phyloP scores from a whole-genome alignment of 2,888 invertebrate genomes.

The Epinotia bilunana region DNA sequence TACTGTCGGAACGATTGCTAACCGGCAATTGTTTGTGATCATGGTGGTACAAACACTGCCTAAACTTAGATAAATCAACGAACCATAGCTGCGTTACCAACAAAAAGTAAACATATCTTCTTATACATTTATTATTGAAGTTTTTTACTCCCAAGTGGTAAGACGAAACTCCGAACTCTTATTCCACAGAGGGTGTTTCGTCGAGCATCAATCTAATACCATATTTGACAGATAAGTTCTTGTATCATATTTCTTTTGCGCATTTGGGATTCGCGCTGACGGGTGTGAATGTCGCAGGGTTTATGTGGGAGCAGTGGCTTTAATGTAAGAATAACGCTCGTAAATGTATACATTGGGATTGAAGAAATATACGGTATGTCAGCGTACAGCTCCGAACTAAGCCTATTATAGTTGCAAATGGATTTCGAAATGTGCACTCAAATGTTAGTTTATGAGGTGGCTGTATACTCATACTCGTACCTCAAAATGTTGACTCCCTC shows the following conservation, averaged over 20 bases:
- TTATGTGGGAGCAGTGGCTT: neutral
- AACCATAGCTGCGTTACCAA: slow-evolving; percentile 24
- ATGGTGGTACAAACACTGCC: too few relatives aligned
- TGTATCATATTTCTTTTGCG: slow-evolving; percentile 64
- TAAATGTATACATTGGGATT: neutral
- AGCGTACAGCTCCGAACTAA: neutral
- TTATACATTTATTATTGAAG: slow-evolving; percentile 57
- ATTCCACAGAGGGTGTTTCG: slow-evolving; percentile 56
- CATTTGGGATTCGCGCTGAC: slow-evolving; percentile 48
- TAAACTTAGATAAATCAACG: slow-evolving; percentile 15
- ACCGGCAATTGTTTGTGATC: neutral
- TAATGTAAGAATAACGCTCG: slow-evolving; percentile 4
- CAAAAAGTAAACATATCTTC: slow-evolving; percentile 49
- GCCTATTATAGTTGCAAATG: neutral
- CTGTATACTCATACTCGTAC: too few relatives aligned
- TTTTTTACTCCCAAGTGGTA: slow-evolving; percentile 56
- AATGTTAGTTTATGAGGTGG: neutral
- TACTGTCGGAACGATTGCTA: too few relatives aligned
- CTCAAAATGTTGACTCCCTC: too few relatives aligned
- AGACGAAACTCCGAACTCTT: slow-evolving; percentile 49
- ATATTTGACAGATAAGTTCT: slow-evolving; percentile 63
- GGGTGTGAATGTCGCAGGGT: slow-evolving; percentile 14
- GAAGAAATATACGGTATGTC: neutral
- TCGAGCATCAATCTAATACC: slow-evolving; percentile 65
- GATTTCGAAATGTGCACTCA: neutral